These are phyloP conservation scores for Pygathrix nemaeus DNA, from an alignment of 2,113 vertebrate genomes.

Conservation along the genomic window DNA sequence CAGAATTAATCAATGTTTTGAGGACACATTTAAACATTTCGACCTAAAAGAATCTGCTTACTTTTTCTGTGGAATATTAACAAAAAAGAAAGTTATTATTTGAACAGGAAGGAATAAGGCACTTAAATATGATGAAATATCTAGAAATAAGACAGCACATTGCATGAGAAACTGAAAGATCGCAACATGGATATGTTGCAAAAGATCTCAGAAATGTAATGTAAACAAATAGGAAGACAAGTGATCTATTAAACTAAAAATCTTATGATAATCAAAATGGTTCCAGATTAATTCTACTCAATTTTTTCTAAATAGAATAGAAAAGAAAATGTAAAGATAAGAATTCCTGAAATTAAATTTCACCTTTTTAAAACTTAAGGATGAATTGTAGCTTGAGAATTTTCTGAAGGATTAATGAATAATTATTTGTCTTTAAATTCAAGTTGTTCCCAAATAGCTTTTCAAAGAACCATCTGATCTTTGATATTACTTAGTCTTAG, in stretches of 20 bases:
- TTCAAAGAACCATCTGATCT: not conserved
- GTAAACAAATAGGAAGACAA: not conserved
- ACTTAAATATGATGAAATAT: not conserved
- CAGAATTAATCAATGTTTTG: not conserved
- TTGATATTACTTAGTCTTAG: not conserved
- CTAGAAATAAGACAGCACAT: not conserved
- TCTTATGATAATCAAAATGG: not conserved
- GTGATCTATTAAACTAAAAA: not conserved
- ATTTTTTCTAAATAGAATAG: not conserved
- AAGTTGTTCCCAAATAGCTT: not conserved
- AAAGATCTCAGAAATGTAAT: not conserved
- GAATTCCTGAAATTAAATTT: not conserved
- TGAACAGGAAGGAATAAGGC: not conserved
- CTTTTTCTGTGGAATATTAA: not conserved
- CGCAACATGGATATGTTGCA: not conserved
- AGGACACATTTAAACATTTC: not conserved
- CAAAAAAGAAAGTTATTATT: not conserved
- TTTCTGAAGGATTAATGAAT: not conserved
- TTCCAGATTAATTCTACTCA: not conserved
- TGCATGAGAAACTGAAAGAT: not conserved
- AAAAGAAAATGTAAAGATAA: not conserved
- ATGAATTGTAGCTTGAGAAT: not conserved
- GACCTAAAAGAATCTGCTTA: not conserved
- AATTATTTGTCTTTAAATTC: conserved; percentile 9
- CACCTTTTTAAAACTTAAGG: not conserved